These are phyloP conservation scores for Syrphus vitripennis DNA, from an alignment of 2,888 invertebrate genomes.

Conservation along the genomic window DNA sequence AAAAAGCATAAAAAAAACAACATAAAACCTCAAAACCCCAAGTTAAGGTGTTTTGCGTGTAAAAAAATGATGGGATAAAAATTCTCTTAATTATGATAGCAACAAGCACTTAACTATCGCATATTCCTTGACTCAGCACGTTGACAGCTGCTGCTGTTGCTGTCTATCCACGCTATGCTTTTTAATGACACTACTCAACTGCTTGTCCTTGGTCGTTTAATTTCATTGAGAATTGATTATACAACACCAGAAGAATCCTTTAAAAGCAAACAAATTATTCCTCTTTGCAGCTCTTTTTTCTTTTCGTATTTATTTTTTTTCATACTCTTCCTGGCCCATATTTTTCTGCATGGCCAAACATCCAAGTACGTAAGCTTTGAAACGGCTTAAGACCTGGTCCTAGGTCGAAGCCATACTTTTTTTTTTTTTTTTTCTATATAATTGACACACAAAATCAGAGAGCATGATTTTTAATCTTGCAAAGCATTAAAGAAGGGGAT, in stretches of 20 bases:
- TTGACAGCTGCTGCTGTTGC: background rate
- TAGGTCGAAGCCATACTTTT: conserved; percentile 42
- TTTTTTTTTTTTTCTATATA: conserved; percentile 17
- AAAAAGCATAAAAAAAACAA: background rate
- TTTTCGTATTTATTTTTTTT: background rate
- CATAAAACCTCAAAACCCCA: background rate
- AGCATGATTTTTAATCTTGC: conserved; percentile 67
- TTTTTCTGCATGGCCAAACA: conserved; percentile 37
- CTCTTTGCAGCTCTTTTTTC: conserved; percentile 6
- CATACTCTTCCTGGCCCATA: conserved; percentile 8
- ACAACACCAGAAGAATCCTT: conserved; percentile 33
- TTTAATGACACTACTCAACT: background rate
- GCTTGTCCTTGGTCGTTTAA: conserved; percentile 51
- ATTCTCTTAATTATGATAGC: conserved; percentile 5
- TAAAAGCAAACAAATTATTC: background rate
- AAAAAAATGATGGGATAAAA: background rate
- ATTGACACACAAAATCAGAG: conserved; percentile 66
- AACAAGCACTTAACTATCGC: conserved; percentile 10
- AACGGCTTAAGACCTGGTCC: conserved; percentile 51
- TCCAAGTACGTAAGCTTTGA: conserved; percentile 34
- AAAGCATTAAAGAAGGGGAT: conserved; percentile 48
- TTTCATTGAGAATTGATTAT: conserved; percentile 50
- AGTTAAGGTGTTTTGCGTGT: background rate
- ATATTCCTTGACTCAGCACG: background rate
- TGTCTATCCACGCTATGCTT: background rate